A percentile compares a stretch with the other conserved stretches of the same genome.
Evolutionary conservation across 2,888 invertebrate species (phyloP).

Genomic region (Agonopterix heracliana): DNA sequence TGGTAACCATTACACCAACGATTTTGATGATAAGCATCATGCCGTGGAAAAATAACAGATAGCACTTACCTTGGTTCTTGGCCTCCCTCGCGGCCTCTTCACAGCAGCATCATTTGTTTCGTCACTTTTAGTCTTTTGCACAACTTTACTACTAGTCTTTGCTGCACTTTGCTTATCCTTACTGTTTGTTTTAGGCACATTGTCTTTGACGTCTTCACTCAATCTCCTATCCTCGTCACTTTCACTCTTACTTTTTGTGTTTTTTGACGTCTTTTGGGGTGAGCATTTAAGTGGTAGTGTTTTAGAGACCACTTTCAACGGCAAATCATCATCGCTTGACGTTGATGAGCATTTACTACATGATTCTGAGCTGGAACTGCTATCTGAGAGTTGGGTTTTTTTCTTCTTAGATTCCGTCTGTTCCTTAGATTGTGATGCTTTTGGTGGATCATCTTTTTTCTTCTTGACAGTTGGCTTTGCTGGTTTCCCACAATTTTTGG

Average conservation of each 20-base stretch:
- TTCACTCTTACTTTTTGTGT: constrained; percentile 43
- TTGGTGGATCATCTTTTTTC: constrained; percentile 20
- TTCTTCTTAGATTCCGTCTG: constrained; percentile 8
- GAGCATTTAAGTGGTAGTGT: constrained; percentile 47
- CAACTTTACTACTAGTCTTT: constrained; percentile 31
- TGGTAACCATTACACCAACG: too few relatives aligned
- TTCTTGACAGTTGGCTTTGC: constrained; percentile 31
- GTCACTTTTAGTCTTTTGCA: constrained; percentile 59
- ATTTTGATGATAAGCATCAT: too few relatives aligned
- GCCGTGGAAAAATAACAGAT: too few relatives aligned
- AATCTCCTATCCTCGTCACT: constrained; percentile 48
- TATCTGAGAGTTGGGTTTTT: constrained; percentile 45
- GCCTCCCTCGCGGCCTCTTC: constrained; percentile 56
- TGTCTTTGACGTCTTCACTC: constrained; percentile 43
- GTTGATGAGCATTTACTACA: constrained; percentile 69
- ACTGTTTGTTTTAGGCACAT: constrained; percentile 28
- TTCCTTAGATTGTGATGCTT: constrained; percentile 16
- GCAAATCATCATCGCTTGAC: constrained; percentile 65
- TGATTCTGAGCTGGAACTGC: constrained; percentile 67
- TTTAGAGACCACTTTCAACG: constrained; percentile 61
- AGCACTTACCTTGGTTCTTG: constrained; percentile 59
- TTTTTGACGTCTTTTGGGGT: constrained; percentile 39
- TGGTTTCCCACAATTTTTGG: constrained; percentile 43
- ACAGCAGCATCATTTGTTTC: constrained; percentile 37
- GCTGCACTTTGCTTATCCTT: constrained; percentile 53